Evolutionary conservation across 1,140 invertebrate genomes (phyloP).

Genomic region (Dendrolimus punctatus): DNA sequence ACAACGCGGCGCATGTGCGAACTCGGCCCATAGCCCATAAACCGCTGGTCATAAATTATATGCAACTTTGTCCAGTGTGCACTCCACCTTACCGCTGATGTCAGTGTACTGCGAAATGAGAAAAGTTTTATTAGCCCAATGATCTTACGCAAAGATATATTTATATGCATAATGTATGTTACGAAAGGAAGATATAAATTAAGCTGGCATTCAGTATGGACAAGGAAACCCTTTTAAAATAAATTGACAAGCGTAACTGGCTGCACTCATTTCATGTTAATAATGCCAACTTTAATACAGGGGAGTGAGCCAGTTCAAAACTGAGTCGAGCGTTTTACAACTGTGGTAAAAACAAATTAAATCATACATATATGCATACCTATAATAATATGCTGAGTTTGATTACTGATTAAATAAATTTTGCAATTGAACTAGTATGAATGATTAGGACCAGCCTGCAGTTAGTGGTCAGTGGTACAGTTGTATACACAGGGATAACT

Average conservation of each 20-base stretch:
- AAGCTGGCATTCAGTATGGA: background rate
- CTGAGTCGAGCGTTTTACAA: too few relatives aligned
- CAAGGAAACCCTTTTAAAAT: constrained; percentile 19
- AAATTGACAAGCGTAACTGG: constrained; percentile 6
- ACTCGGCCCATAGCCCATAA: constrained; percentile 39
- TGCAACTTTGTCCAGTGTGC: constrained; percentile 46
- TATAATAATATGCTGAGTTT: too few relatives aligned
- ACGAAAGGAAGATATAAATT: constrained; percentile 9
- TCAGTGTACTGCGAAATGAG: constrained; percentile 19
- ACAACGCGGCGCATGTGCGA: constrained; percentile 41
- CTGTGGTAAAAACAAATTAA: too few relatives aligned
- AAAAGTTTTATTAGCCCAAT: constrained; percentile 17
- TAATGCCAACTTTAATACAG: too few relatives aligned
- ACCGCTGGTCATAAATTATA: constrained; percentile 48
- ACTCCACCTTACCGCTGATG: constrained; percentile 13
- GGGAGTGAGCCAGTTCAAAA: too few relatives aligned
- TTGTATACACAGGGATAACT: too few relatives aligned
- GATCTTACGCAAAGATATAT: constrained; percentile 7
- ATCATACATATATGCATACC: too few relatives aligned
- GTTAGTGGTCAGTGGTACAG: too few relatives aligned
- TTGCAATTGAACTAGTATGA: too few relatives aligned
- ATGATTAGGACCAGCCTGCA: too few relatives aligned
- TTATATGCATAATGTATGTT: constrained; percentile 6
- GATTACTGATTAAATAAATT: too few relatives aligned
- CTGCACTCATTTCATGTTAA: background rate